Percentiles rank a stretch among this genome's conserved stretches.
Evolutionary conservation across 2,113 vertebrate genomes (phyloP).

Genomic region (Cryptomyrus ogoouensis): DNA sequence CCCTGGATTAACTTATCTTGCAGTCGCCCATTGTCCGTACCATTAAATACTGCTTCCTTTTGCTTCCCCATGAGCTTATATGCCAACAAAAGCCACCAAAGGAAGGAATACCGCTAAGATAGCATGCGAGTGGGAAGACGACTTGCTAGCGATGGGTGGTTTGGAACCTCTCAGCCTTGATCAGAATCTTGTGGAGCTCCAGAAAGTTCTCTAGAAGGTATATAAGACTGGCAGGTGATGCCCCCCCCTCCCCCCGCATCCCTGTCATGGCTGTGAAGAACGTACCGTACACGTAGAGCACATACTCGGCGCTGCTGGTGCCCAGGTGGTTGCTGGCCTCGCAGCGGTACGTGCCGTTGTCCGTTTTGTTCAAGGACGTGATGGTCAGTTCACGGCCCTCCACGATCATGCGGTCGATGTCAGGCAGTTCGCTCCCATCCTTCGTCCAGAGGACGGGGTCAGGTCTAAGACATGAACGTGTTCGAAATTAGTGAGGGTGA

Average conservation of each 20-base stretch:
- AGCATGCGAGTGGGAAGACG: background rate
- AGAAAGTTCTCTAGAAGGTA: background rate
- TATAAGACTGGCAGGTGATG: background rate
- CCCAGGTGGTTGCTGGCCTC: conserved; percentile 94
- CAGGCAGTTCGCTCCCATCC: conserved; percentile 88
- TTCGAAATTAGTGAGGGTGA: background rate
- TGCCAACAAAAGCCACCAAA: background rate
- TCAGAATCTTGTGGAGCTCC: background rate
- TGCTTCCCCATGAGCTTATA: conserved; percentile 7
- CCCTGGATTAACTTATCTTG: conserved; percentile 53
- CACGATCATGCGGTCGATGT: conserved; percentile 88
- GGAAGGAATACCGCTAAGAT: too few relatives aligned
- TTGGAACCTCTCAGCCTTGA: background rate
- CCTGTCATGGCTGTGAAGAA: conserved; percentile 27
- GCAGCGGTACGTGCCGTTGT: conserved; percentile 96
- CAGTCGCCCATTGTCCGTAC: conserved; percentile 50
- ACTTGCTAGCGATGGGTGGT: background rate
- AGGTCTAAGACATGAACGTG: conserved; percentile 60
- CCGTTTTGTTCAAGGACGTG: conserved; percentile 94
- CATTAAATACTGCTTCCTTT: conserved; percentile 52
- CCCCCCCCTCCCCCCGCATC: background rate
- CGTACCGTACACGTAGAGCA: conserved; percentile 96
- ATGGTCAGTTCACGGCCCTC: conserved; percentile 90
- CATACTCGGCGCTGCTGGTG: conserved; percentile 85
- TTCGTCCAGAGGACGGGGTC: conserved; percentile 96